Base-by-base conservation (phyloP, 2,888 invertebrate species). In the Drosophila macrospina region DNA sequence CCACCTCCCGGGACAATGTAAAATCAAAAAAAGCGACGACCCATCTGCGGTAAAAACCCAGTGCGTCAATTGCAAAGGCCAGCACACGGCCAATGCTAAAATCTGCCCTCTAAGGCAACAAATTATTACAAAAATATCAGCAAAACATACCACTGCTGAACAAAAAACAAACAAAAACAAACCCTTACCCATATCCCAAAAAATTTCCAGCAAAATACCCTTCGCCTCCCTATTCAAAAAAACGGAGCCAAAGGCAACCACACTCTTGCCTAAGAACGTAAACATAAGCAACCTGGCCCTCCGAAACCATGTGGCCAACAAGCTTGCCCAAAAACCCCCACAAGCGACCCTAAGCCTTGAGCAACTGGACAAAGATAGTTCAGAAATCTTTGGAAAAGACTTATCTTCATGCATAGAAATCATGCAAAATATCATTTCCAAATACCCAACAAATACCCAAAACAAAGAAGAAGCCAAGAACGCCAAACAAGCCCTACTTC, bases 71-170 rank as follows among this genome's bases (percentile, higher is more conserved):
- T 60, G 51, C 8, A 44, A 51, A 2, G 42, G 34, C 0, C 26
- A 60, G 10, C 60, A 51, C 10, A 51, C 60, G 0, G 60, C 60
- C 2, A 60, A 51, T 34, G 60, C 60, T 4, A 51, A 42, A 30
- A 44, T 54, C 0, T 61, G 60, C 8, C 51, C 37, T 0, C 11
- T 61, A 1, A 16, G 60, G 7, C 11, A 37, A 3, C 4, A 44
- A 5, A 24, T n/a, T 5, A 0, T 1, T 11, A 20, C 45, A 8
- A 60, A 51, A 13, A 1, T 45, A 0, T 13, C 24, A 2, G 20
- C 10, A 26, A 8, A 6, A 6, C 39, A 13, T 6, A 26, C 5
- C 2, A n/a, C 3, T 8, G 4, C n/a, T 2, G 32, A 13, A 0
- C 15, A 47, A 6, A 15, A 11, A 32, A 16, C 11, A 20, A 20